Conservation (phyloP, 2,888 invertebrate species). For the Calliopum simillimum region DNA sequence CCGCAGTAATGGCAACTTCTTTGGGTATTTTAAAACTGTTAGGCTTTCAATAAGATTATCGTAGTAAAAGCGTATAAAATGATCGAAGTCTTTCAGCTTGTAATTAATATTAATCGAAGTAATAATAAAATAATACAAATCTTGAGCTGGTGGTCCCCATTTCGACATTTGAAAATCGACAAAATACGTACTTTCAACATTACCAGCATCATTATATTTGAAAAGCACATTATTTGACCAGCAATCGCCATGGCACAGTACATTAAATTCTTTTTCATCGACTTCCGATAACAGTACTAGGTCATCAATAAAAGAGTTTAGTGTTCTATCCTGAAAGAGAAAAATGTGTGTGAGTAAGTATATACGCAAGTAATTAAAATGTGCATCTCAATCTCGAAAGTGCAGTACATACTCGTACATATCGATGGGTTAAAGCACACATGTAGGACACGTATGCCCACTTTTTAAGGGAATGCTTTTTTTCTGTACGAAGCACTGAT, state of each 20-base stretch:
- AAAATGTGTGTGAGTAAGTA: background rate
- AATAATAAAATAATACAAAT: conserved; percentile 58
- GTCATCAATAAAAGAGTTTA: conserved; percentile 40
- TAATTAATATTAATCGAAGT: conserved; percentile 57
- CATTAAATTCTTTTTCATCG: conserved; percentile 53
- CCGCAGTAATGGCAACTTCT: conserved; percentile 51
- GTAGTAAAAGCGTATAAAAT: conserved; percentile 59
- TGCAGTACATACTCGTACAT: too few relatives aligned
- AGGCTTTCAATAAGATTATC: conserved; percentile 56
- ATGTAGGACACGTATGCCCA: too few relatives aligned
- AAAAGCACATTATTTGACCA: conserved; percentile 60
- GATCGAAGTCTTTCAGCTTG: conserved; percentile 60
- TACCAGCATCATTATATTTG: conserved; percentile 49
- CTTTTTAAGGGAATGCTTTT: too few relatives aligned
- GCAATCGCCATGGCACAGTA: conserved; percentile 56
- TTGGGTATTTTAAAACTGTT: conserved; percentile 53
- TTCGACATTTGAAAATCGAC: conserved; percentile 61
- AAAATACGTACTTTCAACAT: conserved; percentile 53
- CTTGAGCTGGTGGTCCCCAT: conserved; percentile 55
- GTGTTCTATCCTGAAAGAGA: conserved; percentile 44
- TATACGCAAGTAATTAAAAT: background rate
- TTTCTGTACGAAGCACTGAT: too few relatives aligned
- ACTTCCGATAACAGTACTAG: conserved; percentile 3
- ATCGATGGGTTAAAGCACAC: too few relatives aligned
- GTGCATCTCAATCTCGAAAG: background rate